phyloP scores from a whole-genome alignment of 2,888 invertebrate species.

The Dendrolimus pini region DNA sequence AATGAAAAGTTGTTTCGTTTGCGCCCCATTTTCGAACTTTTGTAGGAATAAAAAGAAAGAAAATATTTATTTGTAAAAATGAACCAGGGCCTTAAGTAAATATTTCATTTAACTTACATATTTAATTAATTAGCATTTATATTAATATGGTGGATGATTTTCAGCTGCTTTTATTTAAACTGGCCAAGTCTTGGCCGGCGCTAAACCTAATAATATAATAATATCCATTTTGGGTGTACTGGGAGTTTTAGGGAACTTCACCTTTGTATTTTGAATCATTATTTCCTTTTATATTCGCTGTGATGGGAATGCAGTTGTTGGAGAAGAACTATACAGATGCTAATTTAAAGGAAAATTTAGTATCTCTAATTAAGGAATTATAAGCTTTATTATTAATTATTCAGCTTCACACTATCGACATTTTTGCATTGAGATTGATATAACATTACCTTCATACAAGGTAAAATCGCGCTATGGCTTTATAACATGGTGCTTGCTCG shows the following conservation, averaged over 20 bases:
- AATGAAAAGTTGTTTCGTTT: no score
- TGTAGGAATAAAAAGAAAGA: no score
- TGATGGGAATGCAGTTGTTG: constrained; percentile 98
- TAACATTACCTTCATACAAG: constrained; percentile 63
- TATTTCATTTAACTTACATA: background rate
- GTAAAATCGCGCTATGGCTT: constrained; percentile 68
- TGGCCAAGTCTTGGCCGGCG: constrained; percentile 98
- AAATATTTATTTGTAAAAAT: no score
- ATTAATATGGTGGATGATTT: constrained; percentile 67
- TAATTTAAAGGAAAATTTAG: constrained; percentile 67
- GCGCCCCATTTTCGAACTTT: no score
- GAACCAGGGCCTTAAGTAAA: background rate
- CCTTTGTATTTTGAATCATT: constrained; percentile 96
- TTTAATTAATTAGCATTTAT: background rate
- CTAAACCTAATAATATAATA: constrained; percentile 88
- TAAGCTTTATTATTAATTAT: constrained; percentile 67
- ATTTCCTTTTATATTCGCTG: constrained; percentile 94
- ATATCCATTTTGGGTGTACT: constrained; percentile 94
- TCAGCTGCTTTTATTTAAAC: constrained; percentile 96
- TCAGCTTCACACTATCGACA: constrained; percentile 72
- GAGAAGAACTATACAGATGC: constrained; percentile 90
- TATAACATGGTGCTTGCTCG: constrained; percentile 60
- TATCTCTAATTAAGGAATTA: constrained; percentile 64
- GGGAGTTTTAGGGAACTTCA: constrained; percentile 96
- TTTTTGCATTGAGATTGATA: constrained; percentile 69